Evolutionary conservation across 2,797 vertebrate species (phyloP).

Genomic region (Onychomys torridus): DNA sequence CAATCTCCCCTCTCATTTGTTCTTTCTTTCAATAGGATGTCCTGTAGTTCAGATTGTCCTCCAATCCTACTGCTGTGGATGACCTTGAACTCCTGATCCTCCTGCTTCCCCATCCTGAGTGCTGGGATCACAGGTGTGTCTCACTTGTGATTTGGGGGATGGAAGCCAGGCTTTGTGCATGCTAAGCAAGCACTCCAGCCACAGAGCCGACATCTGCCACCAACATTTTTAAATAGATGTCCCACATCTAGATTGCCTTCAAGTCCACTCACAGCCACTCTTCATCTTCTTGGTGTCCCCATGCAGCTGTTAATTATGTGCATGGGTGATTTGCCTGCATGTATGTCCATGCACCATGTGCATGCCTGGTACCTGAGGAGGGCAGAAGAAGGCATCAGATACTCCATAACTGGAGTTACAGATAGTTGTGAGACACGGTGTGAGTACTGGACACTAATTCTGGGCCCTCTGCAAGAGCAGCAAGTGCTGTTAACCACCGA

Average conservation of each 20-base stretch:
- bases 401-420: neutral
- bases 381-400: neutral
- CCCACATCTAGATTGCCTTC: neutral
- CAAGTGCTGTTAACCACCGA: neutral
- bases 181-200: neutral
- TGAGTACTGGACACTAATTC: neutral
- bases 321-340: neutral
- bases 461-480: neutral
- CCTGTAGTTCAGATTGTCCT: neutral
- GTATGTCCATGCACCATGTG: neutral
- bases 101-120: neutral
- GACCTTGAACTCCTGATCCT: neutral
- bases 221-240: neutral
- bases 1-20: neutral
- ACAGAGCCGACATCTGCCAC: neutral
- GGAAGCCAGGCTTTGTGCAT: neutral
- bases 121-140: neutral
- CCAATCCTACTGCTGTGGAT: neutral
- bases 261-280: neutral
- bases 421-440: neutral
- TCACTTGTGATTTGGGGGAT: neutral
- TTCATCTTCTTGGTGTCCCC: rapidly evolving
- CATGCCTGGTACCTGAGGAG: neutral
- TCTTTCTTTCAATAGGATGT: neutral
- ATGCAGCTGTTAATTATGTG: neutral